phyloP scores from a whole-genome alignment of 2,113 vertebrate genomes.

The Chloropsis hardwickii region DNA sequence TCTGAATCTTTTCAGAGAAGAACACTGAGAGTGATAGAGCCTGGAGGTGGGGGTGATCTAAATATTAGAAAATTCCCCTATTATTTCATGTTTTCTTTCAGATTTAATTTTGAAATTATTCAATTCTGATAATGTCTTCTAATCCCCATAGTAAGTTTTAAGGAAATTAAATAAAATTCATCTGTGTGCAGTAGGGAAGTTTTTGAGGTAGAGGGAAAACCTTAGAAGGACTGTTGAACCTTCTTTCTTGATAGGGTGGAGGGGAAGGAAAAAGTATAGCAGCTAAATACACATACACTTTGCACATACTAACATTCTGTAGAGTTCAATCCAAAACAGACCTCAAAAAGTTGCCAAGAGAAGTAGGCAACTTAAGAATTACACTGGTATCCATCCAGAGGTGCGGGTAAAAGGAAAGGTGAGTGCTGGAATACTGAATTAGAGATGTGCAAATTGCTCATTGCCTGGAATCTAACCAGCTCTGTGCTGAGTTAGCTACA shows the following conservation, averaged over 20 bases:
- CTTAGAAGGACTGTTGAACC: background rate
- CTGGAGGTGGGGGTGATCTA: background rate
- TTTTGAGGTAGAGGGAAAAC: background rate
- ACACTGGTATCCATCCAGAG: background rate
- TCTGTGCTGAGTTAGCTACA: background rate
- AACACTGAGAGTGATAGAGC: background rate
- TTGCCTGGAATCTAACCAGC: background rate
- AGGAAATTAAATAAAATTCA: background rate
- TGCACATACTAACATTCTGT: background rate
- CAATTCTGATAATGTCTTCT: background rate
- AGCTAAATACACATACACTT: background rate
- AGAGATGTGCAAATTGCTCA: background rate
- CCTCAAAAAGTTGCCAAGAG: background rate
- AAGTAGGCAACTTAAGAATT: background rate
- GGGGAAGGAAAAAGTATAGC: background rate
- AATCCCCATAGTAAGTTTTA: background rate
- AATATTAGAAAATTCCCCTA: background rate
- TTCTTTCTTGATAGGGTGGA: background rate
- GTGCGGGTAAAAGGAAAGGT: background rate
- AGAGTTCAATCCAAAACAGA: background rate
- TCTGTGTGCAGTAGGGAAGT: background rate
- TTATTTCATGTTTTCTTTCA: background rate
- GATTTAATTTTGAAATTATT: background rate
- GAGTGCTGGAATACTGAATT: background rate
- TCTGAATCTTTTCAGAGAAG: background rate